Conservation (phyloP, 2,113 vertebrate species). For the Cichladusa arquata region DNA sequence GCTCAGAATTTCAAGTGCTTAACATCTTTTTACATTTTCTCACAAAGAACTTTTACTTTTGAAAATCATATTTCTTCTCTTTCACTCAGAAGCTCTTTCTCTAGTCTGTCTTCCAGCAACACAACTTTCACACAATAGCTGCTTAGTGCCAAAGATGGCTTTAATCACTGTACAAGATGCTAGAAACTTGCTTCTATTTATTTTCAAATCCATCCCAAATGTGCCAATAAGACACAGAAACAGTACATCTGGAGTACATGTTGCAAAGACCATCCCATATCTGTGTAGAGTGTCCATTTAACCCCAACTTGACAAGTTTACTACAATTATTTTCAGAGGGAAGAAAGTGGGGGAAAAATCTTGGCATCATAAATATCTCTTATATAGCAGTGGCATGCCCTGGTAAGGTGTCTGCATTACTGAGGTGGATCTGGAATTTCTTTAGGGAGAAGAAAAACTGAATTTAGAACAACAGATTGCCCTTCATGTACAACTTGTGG, state of each 20-base stretch:
- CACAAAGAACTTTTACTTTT: background rate
- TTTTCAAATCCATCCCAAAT: background rate
- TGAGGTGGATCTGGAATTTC: background rate
- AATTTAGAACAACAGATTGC: background rate
- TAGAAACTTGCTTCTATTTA: background rate
- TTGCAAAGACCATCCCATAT: background rate
- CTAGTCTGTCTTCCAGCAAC: background rate
- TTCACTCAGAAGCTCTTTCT: background rate
- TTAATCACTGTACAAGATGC: background rate
- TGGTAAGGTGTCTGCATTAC: background rate
- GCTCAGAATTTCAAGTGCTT: constrained; percentile 22
- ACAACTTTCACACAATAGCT: background rate
- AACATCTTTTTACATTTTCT: background rate
- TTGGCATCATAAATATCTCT: background rate
- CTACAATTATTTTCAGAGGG: background rate
- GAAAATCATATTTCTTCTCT: background rate
- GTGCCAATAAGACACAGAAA: background rate
- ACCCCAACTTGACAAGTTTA: background rate
- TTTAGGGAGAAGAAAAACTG: background rate
- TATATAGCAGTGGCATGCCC: background rate
- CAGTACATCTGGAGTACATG: background rate
- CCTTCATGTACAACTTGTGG: background rate
- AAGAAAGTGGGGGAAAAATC: background rate
- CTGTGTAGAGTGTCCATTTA: background rate
- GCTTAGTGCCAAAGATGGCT: background rate